These are phyloP conservation scores for Nasonia vitripennis DNA, from an alignment of 1,140 invertebrate genomes.

Conservation along the genomic window DNA sequence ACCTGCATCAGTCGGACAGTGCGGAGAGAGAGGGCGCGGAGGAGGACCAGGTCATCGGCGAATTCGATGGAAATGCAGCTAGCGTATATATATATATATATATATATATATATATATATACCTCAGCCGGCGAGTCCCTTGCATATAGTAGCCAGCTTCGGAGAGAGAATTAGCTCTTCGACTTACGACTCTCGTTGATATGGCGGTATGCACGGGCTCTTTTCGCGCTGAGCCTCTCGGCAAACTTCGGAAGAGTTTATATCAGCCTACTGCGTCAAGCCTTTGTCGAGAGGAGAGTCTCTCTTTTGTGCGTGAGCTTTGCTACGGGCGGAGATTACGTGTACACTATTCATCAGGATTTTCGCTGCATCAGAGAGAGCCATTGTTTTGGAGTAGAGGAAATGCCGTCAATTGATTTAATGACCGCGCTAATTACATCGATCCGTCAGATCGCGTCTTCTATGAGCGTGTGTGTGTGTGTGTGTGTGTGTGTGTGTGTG, in stretches of 20 bases:
- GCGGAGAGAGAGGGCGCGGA: background rate
- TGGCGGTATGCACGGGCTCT: background rate
- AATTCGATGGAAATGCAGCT: conserved; percentile 49
- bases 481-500: too few relatives aligned
- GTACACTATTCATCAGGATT: too few relatives aligned
- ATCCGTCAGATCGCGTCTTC: background rate
- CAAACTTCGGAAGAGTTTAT: background rate
- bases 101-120: too few relatives aligned
- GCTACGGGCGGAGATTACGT: too few relatives aligned
- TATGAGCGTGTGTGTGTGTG: too few relatives aligned
- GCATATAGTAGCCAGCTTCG: too few relatives aligned
- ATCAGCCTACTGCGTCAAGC: background rate
- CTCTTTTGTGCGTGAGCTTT: too few relatives aligned
- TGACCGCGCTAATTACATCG: background rate
- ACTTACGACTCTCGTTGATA: too few relatives aligned
- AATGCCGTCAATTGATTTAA: background rate
- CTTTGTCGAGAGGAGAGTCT: too few relatives aligned
- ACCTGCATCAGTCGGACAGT: background rate
- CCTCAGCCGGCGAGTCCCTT: background rate
- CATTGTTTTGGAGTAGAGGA: too few relatives aligned
- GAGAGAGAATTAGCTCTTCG: too few relatives aligned
- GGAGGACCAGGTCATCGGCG: conserved; percentile 45
- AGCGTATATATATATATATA: background rate
- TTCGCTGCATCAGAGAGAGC: too few relatives aligned
- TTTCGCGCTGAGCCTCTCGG: background rate